Base-by-base conservation (phyloP, 2,888 invertebrate genomes). In the Drosophila helvetica region DNA sequence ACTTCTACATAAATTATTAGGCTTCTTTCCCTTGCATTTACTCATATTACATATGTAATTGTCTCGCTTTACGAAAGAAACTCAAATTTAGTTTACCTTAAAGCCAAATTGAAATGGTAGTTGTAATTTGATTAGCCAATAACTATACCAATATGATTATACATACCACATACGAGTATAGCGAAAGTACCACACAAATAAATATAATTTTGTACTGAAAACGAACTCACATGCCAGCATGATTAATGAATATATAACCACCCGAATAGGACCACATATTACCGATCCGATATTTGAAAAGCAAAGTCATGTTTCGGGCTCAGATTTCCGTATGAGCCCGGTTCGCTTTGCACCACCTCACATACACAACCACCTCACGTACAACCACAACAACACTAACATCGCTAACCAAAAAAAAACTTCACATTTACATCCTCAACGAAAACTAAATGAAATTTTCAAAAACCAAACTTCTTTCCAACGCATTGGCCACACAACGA, bases 191-290 rank as follows among this genome's bases (percentile, higher is more conserved):
- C 52, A 73, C 58, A 74, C 66, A 80, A 78, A 80, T 77, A 77
- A 65, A 80, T 71, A 78, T 86, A 62, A 80, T 78, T 77, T 86
- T 82, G 75, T 86, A 82, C 80, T 86, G 83, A 82, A 77, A 59
- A 25, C 19, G 22, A 38, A 25, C 22, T 60, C 56, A 66, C 45
- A 52, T 70, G 79, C 77, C 38, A 57, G 66, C 66, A 66, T 66
- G 51, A 50, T 66, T 56, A 33, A 38, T 38, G 7, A 38, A 38
- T 38, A 38, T 15, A 15, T 50, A 43, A 15, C 19, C 12, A 48
- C 10, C 7, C 57, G 43, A 46, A 22, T 47, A 10, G 48, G 19
- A 27, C n/a, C 7, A 38, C 38, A 7, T n/a, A 38, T 15, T 38
- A n/a, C 38, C 7, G n/a, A 38, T 38, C 0, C 38, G 6, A 38